Evolutionary conservation across 2,888 invertebrate genomes (phyloP), one percentile per base, ranked within the genome.

Genomic region (Ophraella communa): DNA sequence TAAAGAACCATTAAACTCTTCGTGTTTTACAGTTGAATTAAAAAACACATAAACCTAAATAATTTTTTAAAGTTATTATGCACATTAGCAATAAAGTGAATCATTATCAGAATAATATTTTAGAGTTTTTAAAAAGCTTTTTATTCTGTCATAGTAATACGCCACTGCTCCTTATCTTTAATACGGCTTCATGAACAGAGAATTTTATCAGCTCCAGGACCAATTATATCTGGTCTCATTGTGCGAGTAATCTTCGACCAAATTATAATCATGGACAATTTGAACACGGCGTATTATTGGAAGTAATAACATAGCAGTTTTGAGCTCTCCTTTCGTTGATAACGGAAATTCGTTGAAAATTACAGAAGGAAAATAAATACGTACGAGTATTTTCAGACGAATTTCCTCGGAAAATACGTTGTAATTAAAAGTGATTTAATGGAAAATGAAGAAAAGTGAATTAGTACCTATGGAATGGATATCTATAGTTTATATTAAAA

Each of bases 181-280:
- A 45, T 20, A 45, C 21, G 45, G 27, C 45, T 17, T 45, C 45
- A 11, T 47, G 33, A 17, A 20, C 30, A 14, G 45, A 33, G 24
- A 33, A 42, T 39, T 47, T 33, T 59, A 52, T 42, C 51, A 33
- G 42, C 35, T n/a, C 42, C 59, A 59, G 51, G 51, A 52, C 51
- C 59, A 59, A 59, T 59, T 59, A 59, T 52, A 59, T 33, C 52
- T 27, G 42, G 52, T 52, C 42, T 20, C 42, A 59, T 58, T 58
- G 58, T 45, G 14, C 33, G 11, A 49, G 58, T 58, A 49, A 59
- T 59, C 59, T 59, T 47, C 35, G 45, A 47, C 33, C 47, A 54
- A 62, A 62, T 62, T 35, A 62, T 55, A 62, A 55, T 54, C 47
- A 49, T 55, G 54, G 55, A 55, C 49, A 42, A 51, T 62, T 62